Evolutionary conservation across 2,797 vertebrate species (phyloP), one percentile per base, ranked within the genome.

Genomic region (Anniella stebbinsi): DNA sequence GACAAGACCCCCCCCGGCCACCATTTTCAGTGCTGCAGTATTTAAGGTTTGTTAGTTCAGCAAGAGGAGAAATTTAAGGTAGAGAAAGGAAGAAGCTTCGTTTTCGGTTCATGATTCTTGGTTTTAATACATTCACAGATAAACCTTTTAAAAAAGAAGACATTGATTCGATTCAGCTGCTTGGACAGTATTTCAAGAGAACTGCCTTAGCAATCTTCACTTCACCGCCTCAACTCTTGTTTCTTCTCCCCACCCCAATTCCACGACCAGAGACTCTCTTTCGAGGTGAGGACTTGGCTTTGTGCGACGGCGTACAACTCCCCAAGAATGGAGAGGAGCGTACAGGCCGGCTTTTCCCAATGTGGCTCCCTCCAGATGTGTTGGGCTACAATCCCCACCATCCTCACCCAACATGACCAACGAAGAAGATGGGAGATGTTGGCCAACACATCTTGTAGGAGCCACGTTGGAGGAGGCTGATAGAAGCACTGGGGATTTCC

Each of bases 401-500:
- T 63, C 18, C 60, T 63, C 60, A 17, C 4, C 21, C 60, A 63
- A 21, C 21, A 21, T 63, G 60, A 21, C 60, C 60, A 63, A 63
- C 21, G 3, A 63, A 7, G 60, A 23, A 23, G 60, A 25, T 63
- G 60, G 60, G 23, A 25, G 60, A 6, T 63, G 21, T 63, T 23
- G 60, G 17, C 60, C 60, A 63, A 63, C 15, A 21, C 21, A 23
- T 23, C 23, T 63, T 17, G 17, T 3, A 18, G 60, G 60, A 3
- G 17, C 21, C 60, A 63, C 12, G 17, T 21, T 21, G 23, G 60
- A 21, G 2, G 9, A 45, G 8, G 36, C 86, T 54, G 82, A 69
- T 80, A 0, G 36, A 95, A 94, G 95, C 95, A 96, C 94, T 93
- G 91, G 94, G 93, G 85, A 85, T 90, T 60, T 85, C 91, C 93